Evolutionary conservation across 1,140 invertebrate genomes (phyloP), one percentile per base, ranked within the genome.

Genomic region (Dendroctonus ponderosae): DNA sequence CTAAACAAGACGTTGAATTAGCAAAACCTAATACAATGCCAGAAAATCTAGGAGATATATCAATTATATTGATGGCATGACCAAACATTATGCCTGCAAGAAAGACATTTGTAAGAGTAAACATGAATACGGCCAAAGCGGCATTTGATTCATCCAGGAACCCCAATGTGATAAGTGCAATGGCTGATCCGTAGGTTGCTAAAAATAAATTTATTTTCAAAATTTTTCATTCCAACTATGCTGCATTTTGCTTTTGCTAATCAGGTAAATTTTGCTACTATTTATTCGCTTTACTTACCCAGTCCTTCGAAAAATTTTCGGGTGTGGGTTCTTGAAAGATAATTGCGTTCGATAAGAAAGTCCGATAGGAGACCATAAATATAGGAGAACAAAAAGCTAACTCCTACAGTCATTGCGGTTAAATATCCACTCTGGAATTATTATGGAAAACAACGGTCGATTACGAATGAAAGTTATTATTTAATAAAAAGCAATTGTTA

Each of bases 1-100:
- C 12, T 7, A 62, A 6, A 12, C 51, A 39, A 12, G 44, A 58
- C 0, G 37, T 11, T 6, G 43, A 46, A 40, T 66, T 69, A 48
- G 38, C 38, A 37, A 69, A 12, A 7, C 60, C 69, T 37, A 60
- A 5, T 9, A 70, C 46, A 42, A 70, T 59, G 26, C 69, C 69
- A 15, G 65, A 43, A 50, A 64, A 70, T 53, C 64, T 64, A 4
- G 69, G 69, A 5, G 65, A 63, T 8, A 70, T n/a, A 56, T 70
- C 69, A 6, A 64, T 43, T 7, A 58, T 41, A 8, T 60, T 66
- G 9, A 67, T 49, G 3, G n/a, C 43, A 40, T 52, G 42, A 42
- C 69, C 69, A 50, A 41, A 52, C 5, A 61, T 14, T 5, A 59
- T 6, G 9, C 7, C 57, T n/a, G 58, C 26, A 11, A 6, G 9